Base-by-base conservation (phyloP, 23 tunicate genomes). In the Aplidium turbinatum region DNA sequence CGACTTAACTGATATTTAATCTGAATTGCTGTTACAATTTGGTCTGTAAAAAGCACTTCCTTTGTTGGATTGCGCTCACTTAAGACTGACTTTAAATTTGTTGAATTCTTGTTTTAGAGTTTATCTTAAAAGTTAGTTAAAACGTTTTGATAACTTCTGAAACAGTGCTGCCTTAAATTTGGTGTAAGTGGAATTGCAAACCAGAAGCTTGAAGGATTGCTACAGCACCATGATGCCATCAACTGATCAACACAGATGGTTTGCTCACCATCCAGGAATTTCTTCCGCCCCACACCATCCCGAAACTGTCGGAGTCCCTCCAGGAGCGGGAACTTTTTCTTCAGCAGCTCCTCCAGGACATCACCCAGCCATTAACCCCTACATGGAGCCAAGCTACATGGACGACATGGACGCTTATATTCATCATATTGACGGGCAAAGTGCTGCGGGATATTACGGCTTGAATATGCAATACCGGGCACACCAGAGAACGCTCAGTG, bases 181-280 rank as follows among this genome's bases (percentile, higher is more conserved):
- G n/a, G n/a, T n/a, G n/a, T n/a, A n/a, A n/a, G n/a, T n/a, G n/a
- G n/a, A n/a, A n/a, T n/a, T n/a, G n/a, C n/a, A n/a, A n/a, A n/a
- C n/a, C n/a, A n/a, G n/a, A n/a, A n/a, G n/a, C n/a, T n/a, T n/a
- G n/a, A n/a, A n/a, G n/a, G n/a, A n/a, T n/a, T n/a, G n/a, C n/a
- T n/a, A n/a, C n/a, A n/a, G 58, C 53, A 87, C 35, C 22, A 88
- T 88, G 96, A 88, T 88, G 96, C 83, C 96, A 6, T 72, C 86
- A 0, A 70, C 87, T 16, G 96, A 88, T 26, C 96, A 88, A 62
- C 75, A 77, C 27, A 76, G 96, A 24, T 88, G 96, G 96, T 88
- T 88, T 51, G 34, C 80, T 3, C 68, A 61, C 20, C 83, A 69
- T 45, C 29, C 82, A 13, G 82, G 76, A 2, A 47, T 77, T 30